Evolutionary conservation across 2,888 invertebrate genomes (phyloP).

Genomic region (Eristalis arbustorum): DNA sequence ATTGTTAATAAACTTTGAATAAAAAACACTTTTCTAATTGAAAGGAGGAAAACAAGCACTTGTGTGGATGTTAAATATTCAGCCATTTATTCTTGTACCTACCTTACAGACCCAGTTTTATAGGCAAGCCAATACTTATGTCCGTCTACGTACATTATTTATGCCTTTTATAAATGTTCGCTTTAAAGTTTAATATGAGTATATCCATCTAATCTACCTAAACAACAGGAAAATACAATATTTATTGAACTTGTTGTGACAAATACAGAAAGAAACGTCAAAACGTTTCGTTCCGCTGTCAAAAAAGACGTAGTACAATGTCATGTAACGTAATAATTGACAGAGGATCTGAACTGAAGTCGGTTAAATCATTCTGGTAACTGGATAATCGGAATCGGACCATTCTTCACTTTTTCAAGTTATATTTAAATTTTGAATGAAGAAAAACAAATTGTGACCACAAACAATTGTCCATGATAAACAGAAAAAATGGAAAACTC

Average conservation of each 20-base stretch:
- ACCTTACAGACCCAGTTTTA: slow-evolving; percentile 72
- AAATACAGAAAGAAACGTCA: not conserved
- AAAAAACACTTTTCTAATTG: too few species aligned
- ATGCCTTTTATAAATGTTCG: not conserved
- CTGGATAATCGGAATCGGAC: too few species aligned
- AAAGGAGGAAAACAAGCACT: too few species aligned
- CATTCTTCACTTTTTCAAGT: too few species aligned
- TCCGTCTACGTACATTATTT: slow-evolving; percentile 73
- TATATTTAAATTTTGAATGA: too few species aligned
- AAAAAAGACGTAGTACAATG: not conserved
- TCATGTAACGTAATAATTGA: not conserved
- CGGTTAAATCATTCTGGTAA: too few species aligned
- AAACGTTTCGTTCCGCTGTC: not conserved
- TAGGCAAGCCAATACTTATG: slow-evolving; percentile 74
- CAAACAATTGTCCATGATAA: too few species aligned
- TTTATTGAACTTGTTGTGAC: slow-evolving; percentile 19
- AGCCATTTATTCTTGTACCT: not conserved
- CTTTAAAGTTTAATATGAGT: not conserved
- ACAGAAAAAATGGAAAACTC: too few species aligned
- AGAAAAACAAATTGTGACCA: too few species aligned
- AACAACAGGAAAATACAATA: not conserved
- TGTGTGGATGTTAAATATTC: too few species aligned
- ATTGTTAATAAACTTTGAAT: not conserved
- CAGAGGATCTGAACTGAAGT: too few species aligned
- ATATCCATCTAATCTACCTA: not conserved